Percentiles rank a stretch among this genome's conserved stretches.
Evolutionary conservation across 2,113 vertebrate species (phyloP).

Genomic region (Artemisiospiza belli): DNA sequence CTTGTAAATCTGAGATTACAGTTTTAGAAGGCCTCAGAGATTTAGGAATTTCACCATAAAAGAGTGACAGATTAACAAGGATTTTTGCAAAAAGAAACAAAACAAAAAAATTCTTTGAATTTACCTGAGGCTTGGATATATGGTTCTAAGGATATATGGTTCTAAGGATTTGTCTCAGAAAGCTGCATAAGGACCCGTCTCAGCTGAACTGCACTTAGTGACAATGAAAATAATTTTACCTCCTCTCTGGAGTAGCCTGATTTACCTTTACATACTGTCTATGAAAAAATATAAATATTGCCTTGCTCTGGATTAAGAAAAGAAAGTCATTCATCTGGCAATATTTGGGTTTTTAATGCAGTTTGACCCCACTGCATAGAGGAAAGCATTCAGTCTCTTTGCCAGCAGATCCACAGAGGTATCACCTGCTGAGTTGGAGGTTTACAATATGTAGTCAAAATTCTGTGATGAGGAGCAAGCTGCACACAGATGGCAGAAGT

Average conservation of each 20-base stretch:
- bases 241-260: not conserved
- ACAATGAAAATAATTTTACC: not conserved
- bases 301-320: not conserved
- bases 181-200: not conserved
- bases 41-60: not conserved
- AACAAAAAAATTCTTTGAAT: not conserved
- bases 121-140: not conserved
- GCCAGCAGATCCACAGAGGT: not conserved
- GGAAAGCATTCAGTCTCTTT: not conserved
- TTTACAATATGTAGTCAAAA: not conserved
- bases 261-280: not conserved
- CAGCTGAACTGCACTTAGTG: not conserved
- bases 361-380: not conserved
- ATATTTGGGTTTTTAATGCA: not conserved
- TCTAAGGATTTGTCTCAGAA: not conserved
- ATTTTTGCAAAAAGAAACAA: not conserved
- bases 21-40: not conserved
- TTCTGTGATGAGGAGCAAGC: not conserved
- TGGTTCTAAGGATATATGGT: not conserved
- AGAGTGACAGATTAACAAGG: not conserved
- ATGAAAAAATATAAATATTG: not conserved
- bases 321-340: not conserved
- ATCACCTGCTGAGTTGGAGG: not conserved
- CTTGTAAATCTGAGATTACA: not conserved
- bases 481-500: conserved; percentile 3